Evolutionary conservation across 1,140 invertebrate genomes (phyloP).

Genomic region (Riptortus pedestris): DNA sequence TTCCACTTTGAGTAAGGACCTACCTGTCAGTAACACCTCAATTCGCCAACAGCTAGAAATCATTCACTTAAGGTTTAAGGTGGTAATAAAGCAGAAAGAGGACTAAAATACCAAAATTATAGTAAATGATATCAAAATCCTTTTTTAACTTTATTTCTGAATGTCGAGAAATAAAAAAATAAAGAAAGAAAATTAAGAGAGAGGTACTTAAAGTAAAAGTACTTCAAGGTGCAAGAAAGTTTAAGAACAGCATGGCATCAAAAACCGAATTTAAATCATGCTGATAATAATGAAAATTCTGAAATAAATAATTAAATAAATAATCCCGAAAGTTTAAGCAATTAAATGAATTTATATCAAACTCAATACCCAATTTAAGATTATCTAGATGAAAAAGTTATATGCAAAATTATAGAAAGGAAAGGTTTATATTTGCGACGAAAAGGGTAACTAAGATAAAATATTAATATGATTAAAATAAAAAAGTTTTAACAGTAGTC

Average conservation of each 20-base stretch:
- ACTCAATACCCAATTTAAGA: not conserved
- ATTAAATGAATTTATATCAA: not conserved
- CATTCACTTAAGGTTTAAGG: not conserved
- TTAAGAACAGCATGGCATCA: too few species aligned
- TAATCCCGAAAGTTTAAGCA: not conserved
- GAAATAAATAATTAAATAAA: not conserved
- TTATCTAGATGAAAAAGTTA: not conserved
- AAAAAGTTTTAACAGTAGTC: conserved; percentile 1
- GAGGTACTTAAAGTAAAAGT: not conserved
- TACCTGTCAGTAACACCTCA: not conserved
- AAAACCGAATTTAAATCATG: too few species aligned
- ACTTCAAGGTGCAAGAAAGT: not conserved
- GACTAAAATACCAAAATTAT: not conserved
- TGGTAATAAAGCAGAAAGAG: not conserved
- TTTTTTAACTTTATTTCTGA: not conserved
- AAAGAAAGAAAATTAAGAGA: not conserved
- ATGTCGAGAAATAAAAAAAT: not conserved
- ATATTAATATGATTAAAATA: conserved; percentile 1
- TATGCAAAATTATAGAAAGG: not conserved
- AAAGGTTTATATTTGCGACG: not conserved
- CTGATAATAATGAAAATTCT: not conserved
- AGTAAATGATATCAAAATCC: too few species aligned
- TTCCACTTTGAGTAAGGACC: not conserved
- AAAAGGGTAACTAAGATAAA: not conserved
- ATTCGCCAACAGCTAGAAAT: not conserved